A percentile compares a stretch with the other conserved stretches of the same genome.
Conservation (phyloP, 2,888 invertebrate species). For the Drosophila nigricruria region DNA sequence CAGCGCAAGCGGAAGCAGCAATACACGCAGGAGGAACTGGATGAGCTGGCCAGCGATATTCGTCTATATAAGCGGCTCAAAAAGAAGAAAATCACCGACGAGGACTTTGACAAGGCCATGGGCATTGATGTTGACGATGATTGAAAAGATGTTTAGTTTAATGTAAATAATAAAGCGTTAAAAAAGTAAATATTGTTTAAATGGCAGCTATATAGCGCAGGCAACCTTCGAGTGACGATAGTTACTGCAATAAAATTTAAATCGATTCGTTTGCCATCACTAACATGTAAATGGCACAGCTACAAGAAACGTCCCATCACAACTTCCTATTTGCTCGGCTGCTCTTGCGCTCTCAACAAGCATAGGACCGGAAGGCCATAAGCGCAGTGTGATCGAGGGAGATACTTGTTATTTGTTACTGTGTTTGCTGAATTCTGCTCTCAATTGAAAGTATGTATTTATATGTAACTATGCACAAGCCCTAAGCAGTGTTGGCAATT, state of each 20-base stretch:
- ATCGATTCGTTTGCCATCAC: no score
- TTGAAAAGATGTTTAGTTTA: neutral
- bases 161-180: slow-evolving; percentile 27
- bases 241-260: neutral
- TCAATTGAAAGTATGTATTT: neutral
- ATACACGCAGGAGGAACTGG: slow-evolving; percentile 90
- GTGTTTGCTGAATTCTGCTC: neutral
- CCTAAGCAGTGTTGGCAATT: neutral
- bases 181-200: neutral
- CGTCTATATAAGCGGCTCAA: slow-evolving; percentile 94
- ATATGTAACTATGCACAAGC: neutral
- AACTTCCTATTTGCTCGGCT: neutral
- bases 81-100: slow-evolving; percentile 91
- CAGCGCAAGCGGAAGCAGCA: slow-evolving; percentile 86
- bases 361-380: neutral
- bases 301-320: neutral
- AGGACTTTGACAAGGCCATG: slow-evolving; percentile 89
- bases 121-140: slow-evolving; percentile 83
- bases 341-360: neutral
- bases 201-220: neutral
- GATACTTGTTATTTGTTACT: neutral
- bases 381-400: neutral
- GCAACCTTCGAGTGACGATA: neutral
- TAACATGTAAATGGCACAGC: neutral
- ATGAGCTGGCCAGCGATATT: slow-evolving; percentile 92